Evolutionary conservation across 2,113 vertebrate genomes (phyloP), one percentile per base, ranked within the genome.

Genomic region (Urocolius indicus): DNA sequence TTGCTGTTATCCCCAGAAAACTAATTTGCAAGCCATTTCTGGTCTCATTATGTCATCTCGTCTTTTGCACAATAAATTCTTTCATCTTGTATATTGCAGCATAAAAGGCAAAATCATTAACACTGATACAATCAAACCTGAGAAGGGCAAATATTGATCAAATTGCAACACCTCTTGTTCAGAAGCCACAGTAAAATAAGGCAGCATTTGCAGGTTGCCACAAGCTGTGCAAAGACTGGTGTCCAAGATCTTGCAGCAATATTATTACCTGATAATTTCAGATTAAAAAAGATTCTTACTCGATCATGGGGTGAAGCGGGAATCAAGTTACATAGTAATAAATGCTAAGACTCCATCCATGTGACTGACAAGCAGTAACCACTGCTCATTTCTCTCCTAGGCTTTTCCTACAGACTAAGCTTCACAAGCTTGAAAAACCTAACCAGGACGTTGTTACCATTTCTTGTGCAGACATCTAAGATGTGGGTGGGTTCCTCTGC

Each of bases 91-190:
- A 36, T 66, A 55, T 51, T 88, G 75, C 58, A 48, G 49, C 24
- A 36, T 32, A 71, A 75, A 78, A 83, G 52, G 30, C 32, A 88
- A 88, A 86, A 48, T 2, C 58, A 48, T 69, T 74, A 83, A 83
- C 85, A 24, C 29, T 8, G 83, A 93, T 88, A 86, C 10, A 59
- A 61, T 76, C 73, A 90, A 88, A 49, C 19, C 36, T 72, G 52
- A 61, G 68, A 71, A 78, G 57, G 29, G 26, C 59, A 75, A 90
- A 59, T 94, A 93, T 45, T 41, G 80, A 93, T 77, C 89, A 46
- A 43, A 89, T 23, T 58, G 81, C 84, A 94, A 87, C 71, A 85
- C 24, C 62, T 76, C n/a, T 55, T 29, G 26, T 61, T 46, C 36
- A 75, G 76, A 84, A 81, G 49, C 59, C 57, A 15, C 34, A 54